Percentiles rank a stretch among this genome's conserved stretches.
These are phyloP conservation scores for Brevimyrus niger DNA, from an alignment of 2,113 vertebrate species.

Conservation along the genomic window DNA sequence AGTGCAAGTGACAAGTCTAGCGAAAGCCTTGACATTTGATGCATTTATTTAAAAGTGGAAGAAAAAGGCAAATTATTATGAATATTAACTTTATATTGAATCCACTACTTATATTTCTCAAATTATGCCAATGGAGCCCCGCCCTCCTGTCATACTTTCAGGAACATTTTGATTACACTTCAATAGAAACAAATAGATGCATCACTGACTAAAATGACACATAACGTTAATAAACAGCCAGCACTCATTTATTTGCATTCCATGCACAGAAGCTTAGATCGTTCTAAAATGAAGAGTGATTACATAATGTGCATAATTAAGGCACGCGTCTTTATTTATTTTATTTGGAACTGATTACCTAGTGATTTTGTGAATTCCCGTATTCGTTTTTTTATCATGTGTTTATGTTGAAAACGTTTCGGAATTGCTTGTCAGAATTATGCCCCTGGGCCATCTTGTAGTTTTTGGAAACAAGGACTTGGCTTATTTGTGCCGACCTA, in stretches of 20 bases:
- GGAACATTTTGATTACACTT: neutral
- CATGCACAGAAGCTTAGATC: neutral
- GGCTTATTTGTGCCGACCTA: neutral
- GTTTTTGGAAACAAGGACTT: neutral
- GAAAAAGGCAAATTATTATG: neutral
- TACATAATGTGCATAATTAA: neutral
- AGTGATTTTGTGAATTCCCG: neutral
- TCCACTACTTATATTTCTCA: neutral
- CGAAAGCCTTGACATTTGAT: neutral
- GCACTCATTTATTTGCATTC: neutral
- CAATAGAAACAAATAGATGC: neutral
- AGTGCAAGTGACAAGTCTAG: neutral
- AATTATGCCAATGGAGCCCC: neutral
- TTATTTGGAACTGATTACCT: neutral
- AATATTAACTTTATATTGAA: neutral
- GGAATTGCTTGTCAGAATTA: neutral
- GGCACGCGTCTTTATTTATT: neutral
- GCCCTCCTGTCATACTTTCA: neutral
- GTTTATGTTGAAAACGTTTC: neutral
- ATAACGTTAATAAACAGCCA: neutral
- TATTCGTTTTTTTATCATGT: neutral
- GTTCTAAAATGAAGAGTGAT: neutral
- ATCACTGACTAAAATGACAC: neutral
- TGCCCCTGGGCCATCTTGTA: neutral
- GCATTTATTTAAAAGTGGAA: neutral